phyloP scores from a whole-genome alignment of 2,797 vertebrate species.

The Chelon auratus region DNA sequence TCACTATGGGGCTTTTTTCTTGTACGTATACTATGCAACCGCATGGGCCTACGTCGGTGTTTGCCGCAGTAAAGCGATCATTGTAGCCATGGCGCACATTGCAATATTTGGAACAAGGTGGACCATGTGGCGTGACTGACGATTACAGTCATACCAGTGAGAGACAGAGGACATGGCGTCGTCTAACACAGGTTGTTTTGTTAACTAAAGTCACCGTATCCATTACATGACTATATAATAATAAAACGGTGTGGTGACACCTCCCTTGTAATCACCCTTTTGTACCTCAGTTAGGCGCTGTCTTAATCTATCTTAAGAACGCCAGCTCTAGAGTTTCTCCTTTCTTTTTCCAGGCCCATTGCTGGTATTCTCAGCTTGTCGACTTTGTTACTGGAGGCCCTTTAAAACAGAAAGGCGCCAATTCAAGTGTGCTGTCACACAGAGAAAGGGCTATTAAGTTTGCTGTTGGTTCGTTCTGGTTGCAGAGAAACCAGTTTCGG shows the following conservation, averaged over 20 bases:
- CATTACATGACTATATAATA: conserved; percentile 54
- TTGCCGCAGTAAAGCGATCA: conserved; percentile 20
- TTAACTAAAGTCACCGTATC: conserved; percentile 50
- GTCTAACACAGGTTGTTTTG: conserved; percentile 52
- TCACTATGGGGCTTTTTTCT: not conserved
- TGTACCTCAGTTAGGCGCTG: conserved; percentile 22
- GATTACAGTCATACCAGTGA: conserved; percentile 35
- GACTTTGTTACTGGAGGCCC: not conserved
- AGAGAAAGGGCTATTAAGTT: conserved; percentile 27
- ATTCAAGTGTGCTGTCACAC: conserved; percentile 40
- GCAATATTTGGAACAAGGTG: conserved; percentile 33
- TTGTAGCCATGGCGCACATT: conserved; percentile 22
- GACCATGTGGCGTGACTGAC: conserved; percentile 26
- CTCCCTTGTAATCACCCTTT: conserved; percentile 39
- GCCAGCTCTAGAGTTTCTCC: not conserved
- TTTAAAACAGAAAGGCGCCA: conserved; percentile 16
- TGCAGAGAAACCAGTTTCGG: conserved; percentile 77
- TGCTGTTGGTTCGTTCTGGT: conserved; percentile 48
- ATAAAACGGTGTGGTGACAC: conserved; percentile 36
- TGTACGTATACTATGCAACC: not conserved
- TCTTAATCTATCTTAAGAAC: conserved; percentile 14
- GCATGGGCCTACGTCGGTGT: not conserved
- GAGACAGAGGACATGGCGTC: conserved; percentile 35
- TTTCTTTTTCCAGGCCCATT: conserved; percentile 18
- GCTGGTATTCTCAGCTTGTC: conserved; percentile 26